Conservation (phyloP, 2,888 invertebrate genomes). For the Syrista parreyssii region DNA sequence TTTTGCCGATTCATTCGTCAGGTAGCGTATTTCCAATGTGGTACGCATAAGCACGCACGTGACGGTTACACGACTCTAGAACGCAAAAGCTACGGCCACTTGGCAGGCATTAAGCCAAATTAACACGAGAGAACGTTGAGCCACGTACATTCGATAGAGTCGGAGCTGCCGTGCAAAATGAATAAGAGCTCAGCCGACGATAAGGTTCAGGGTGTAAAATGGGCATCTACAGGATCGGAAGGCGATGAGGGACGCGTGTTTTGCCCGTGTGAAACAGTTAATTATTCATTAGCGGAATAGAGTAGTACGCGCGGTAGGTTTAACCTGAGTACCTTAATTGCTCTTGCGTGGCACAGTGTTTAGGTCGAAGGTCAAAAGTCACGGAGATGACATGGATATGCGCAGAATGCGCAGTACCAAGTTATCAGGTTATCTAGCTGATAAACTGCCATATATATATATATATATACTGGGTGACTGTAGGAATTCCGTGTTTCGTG, state of each 20-base stretch:
- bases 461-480: background rate
- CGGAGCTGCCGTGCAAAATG: slow-evolving; percentile 24
- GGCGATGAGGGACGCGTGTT: slow-evolving; percentile 60
- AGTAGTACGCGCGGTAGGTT: background rate
- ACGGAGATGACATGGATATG: background rate
- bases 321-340: background rate
- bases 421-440: background rate
- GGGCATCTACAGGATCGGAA: slow-evolving; percentile 19
- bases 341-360: background rate
- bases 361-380: background rate
- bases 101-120: slow-evolving; percentile 61
- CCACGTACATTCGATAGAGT: slow-evolving; percentile 29
- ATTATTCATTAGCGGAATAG: slow-evolving; percentile 61
- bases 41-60: background rate
- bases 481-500: background rate
- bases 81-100: background rate
- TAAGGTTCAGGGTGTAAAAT: slow-evolving; percentile 26
- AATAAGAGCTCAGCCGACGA: slow-evolving; percentile 24
- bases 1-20: background rate
- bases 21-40: background rate
- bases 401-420: background rate
- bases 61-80: background rate
- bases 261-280: slow-evolving; percentile 62
- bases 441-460: background rate
- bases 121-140: slow-evolving; percentile 64